Percentiles rank a stretch among this genome's conserved stretches.
Conservation (phyloP, 2,113 vertebrate species). For the Crotalus tigris region DNA sequence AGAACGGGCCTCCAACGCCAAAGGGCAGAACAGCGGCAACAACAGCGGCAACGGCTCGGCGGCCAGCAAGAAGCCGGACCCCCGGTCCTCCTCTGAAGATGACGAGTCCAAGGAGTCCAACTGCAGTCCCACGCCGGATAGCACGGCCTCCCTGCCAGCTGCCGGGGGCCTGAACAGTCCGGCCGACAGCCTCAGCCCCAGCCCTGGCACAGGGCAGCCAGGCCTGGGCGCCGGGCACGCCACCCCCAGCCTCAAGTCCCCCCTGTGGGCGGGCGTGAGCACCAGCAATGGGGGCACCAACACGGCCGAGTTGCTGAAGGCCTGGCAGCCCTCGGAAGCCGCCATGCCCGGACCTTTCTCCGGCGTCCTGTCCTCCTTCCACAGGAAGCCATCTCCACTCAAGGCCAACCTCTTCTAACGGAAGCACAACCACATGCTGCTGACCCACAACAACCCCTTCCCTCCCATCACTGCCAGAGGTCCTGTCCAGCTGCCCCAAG, state of each 20-base stretch:
- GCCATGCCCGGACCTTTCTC: slow-evolving; percentile 90
- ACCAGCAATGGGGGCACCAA: slow-evolving; percentile 72
- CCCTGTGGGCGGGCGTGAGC: slow-evolving; percentile 82
- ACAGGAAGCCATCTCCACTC: slow-evolving; percentile 87
- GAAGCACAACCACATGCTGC: neutral
- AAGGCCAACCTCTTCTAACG: slow-evolving; percentile 94
- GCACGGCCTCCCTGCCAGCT: slow-evolving; percentile 89
- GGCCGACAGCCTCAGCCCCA: slow-evolving; percentile 85
- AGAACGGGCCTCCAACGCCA: slow-evolving; percentile 89
- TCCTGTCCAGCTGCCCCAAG: neutral
- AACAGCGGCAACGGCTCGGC: slow-evolving; percentile 50
- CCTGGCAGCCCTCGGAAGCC: slow-evolving; percentile 90
- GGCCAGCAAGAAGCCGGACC: slow-evolving; percentile 79
- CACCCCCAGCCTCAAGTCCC: slow-evolving; percentile 82
- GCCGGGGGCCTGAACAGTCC: slow-evolving; percentile 83
- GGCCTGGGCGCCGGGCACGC: slow-evolving; percentile 73
- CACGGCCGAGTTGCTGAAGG: slow-evolving; percentile 87
- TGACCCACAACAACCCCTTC: neutral
- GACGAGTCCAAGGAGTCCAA: slow-evolving; percentile 95
- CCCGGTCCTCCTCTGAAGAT: slow-evolving; percentile 86
- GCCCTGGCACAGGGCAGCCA: slow-evolving; percentile 73
- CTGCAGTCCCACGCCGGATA: slow-evolving; percentile 94
- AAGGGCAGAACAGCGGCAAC: slow-evolving; percentile 55
- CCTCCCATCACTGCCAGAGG: neutral
- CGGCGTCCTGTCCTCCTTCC: slow-evolving; percentile 91